Percentiles rank a stretch among this genome's conserved stretches.
phyloP scores from a whole-genome alignment of 1,140 invertebrate species.

The Drosophila nannoptera region DNA sequence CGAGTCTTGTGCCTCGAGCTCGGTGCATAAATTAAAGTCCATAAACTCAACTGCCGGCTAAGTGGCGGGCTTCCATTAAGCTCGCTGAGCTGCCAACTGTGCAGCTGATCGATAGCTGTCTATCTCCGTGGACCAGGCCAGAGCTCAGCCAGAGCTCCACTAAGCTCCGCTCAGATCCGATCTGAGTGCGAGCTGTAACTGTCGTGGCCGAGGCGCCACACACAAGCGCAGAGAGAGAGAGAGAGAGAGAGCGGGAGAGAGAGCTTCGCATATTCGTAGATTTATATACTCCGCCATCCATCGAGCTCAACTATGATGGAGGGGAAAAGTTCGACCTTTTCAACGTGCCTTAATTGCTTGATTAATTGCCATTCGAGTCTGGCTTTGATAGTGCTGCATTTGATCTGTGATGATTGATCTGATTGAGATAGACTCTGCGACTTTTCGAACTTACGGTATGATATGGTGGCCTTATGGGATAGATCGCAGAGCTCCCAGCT shows the following conservation, averaged over 20 bases:
- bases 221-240: slow-evolving; percentile 1
- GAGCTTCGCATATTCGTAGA: not conserved
- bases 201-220: slow-evolving; percentile 11
- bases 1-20: slow-evolving; percentile 56
- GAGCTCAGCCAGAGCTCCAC: slow-evolving; percentile 16
- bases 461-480: too few species aligned
- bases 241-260: not conserved
- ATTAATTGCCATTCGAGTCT: too few species aligned
- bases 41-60: slow-evolving; percentile 68
- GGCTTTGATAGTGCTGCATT: too few species aligned
- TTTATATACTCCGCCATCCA: not conserved
- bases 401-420: too few species aligned
- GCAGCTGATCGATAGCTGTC: slow-evolving; percentile 76
- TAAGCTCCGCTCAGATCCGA: slow-evolving; percentile 14
- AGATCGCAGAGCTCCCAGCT: too few species aligned
- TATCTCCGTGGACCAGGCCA: slow-evolving; percentile 49
- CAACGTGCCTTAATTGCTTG: too few species aligned
- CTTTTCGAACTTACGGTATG: too few species aligned
- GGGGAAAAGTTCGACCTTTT: too few species aligned
- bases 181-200: slow-evolving; percentile 21
- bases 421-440: too few species aligned
- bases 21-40: slow-evolving; percentile 71
- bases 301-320: slow-evolving; percentile 10
- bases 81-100: slow-evolving; percentile 72
- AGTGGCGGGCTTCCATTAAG: slow-evolving; percentile 75